phyloP scores from a whole-genome alignment of 2,797 vertebrate species.

The Psittacula echo region DNA sequence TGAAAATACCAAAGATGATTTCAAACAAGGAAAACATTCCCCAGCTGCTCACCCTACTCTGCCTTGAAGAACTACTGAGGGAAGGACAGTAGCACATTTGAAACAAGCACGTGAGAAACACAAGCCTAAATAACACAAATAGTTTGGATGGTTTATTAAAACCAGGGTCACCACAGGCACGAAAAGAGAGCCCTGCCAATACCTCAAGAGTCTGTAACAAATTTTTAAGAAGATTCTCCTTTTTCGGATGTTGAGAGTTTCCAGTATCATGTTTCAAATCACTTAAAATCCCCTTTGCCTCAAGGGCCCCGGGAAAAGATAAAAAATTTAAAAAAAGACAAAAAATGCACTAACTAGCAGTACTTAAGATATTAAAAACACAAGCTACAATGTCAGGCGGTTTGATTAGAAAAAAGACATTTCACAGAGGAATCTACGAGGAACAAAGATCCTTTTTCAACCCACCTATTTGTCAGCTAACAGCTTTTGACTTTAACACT shows the following conservation, averaged over 20 bases:
- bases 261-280: neutral
- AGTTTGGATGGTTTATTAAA: neutral
- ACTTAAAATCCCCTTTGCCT: neutral
- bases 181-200: neutral
- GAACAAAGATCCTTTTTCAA: neutral
- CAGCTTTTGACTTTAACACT: neutral
- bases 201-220: neutral
- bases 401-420: neutral
- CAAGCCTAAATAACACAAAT: neutral
- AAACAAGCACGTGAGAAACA: neutral
- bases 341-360: neutral
- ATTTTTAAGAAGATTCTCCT: neutral
- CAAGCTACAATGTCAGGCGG: neutral
- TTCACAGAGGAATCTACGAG: neutral
- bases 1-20: neutral
- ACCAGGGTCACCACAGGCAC: neutral
- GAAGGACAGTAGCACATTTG: rapidly evolving
- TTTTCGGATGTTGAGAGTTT: neutral
- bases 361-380: neutral
- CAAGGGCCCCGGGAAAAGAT: neutral
- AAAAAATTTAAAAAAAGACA: neutral
- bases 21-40: neutral
- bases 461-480: neutral
- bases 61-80: rapidly evolving
- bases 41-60: neutral